Evolutionary conservation across 2,888 invertebrate species (phyloP), one percentile per base, ranked within the genome.

Genomic region (Auanema freiburgensis): DNA sequence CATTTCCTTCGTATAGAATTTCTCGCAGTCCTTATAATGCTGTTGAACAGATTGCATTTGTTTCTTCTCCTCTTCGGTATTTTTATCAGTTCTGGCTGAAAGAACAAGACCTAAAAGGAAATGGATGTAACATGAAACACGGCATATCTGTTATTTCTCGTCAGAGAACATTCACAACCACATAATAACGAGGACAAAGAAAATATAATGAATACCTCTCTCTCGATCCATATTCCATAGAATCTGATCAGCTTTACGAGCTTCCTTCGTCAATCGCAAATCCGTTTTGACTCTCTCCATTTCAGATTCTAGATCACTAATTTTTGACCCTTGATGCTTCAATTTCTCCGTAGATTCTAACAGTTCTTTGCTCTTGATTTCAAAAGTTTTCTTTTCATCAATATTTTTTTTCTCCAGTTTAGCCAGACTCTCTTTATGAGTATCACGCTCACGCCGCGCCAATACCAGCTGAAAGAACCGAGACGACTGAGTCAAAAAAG

Each of bases 261-360:
- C 77, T 51, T 78, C 78, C 61, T 77, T 82, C 8, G 73, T 75
- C 49, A 81, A 64, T 44, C 73, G 59, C 51, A 81, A 61, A 57
- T 83, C 82, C 1, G 71, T 74, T 24, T 71, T 76, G 52, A 80
- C 59, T 6, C 77, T 87, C 85, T 93, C 93, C 57, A 94, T 86
- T 73, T 93, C 89, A 46, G 93, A 87, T 79, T 91, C 89, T 64
- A 93, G 85, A 84, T 93, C 92, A 21, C 91, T 89, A 52, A 86
- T 25, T 12, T 33, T 25, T 60, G 72, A 65, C 44, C 78, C 78
- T 64, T 75, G 57, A 33, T 61, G 69, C 41, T 69, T 68, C 2
- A 69, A 63, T 57, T 72, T 76, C 18, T 66, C 67, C 1, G 64
- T 43, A 14, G 68, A 53, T 50, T 70, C 69, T 6, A 57, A 41